Evolutionary conservation across 2,113 vertebrate genomes (phyloP), one percentile per base, ranked within the genome.

Genomic region (Macquaria australasica): DNA sequence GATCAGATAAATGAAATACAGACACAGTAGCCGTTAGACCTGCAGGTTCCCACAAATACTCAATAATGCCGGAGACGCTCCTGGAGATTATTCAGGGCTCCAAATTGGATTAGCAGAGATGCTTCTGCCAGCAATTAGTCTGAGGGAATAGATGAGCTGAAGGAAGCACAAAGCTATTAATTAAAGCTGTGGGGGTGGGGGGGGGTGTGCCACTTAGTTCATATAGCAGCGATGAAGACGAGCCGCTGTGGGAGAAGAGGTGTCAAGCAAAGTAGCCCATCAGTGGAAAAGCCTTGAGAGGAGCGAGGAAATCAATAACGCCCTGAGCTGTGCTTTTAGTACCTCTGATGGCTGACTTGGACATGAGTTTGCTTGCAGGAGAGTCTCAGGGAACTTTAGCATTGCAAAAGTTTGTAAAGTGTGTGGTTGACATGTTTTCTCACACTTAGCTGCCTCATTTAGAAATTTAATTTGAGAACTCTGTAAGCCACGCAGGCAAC

Each of bases 31-130:
- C 76, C 79, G 81, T 83, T 66, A 64, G 56, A 37, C 80, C 73
- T 50, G 53, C 79, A 81, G 77, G 72, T 86, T 91, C 80, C 70
- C 75, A 87, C 80, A 82, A 84, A 87, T 53, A 63, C 76, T 75
- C 83, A 68, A 82, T 83, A 73, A 86, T 16, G 74, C 80, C 76
- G 1, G 72, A 87, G 83, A 85, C 50, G 6, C 82, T 88, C 55
- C 82, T 76, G 68, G 68, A 90, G 86, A 94, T 91, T 87, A 90
- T 83, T 84, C 86, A 76, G 34, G 62, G 16, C 73, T 90, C 80
- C 78, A 90, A 91, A 92, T 92, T 91, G 90, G 90, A 92, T 93
- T 94, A 94, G 58, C 64, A 48, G 69, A 88, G 86, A 89, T 80
- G 75, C 63, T 84, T 83, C 76, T 89, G 84, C 79, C 81, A 59